Base-by-base conservation (phyloP, 2,888 invertebrate species). In the Chymomyza fuscimana region DNA sequence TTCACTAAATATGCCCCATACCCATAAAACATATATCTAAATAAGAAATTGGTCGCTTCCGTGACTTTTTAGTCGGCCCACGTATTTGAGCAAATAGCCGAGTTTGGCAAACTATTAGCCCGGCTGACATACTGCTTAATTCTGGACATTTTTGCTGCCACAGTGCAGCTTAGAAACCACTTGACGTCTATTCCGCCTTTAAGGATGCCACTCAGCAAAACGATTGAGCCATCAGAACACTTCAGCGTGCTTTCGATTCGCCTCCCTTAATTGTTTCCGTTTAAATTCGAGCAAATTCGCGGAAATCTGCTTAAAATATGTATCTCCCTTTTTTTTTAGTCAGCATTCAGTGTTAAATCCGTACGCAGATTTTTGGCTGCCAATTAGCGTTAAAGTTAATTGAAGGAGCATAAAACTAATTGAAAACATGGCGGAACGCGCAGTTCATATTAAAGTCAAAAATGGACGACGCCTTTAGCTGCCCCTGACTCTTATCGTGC, bases 371-470 rank as follows among this genome's bases (percentile, higher is more conserved):
- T 46, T 46, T 46, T 68, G 67, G 68, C 67, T 69, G 29, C 16
- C 77, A 52, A 56, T 72, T 75, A 69, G 60, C 61, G 58, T 67
- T 78, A n/a, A 58, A 64, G 46, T 65, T 79, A 77, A 74, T 72
- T 72, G 78, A 46, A 70, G 75, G 50, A 68, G 65, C 61, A 75
- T 72, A 72, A 79, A 76, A 25, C 66, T 78, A 79, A 80, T 80
- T 80, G 76, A 72, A 71, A 67, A 70, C 9, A 63, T 63, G 62
- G 9, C 66, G 15, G 10, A 46, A 36, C 56, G 59, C 19, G 59
- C 19, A 46, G 7, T 22, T 54, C 59, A n/a, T 29, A 51, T n/a
- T 50, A 52, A 12, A 51, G 29, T 15, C 54, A 54, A 16, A 46
- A 46, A 10, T 6, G 40, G 10, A 46, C 12, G 40, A 12, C 12